phyloP scores from a whole-genome alignment of 2,113 vertebrate genomes.

The Rhea americana region DNA sequence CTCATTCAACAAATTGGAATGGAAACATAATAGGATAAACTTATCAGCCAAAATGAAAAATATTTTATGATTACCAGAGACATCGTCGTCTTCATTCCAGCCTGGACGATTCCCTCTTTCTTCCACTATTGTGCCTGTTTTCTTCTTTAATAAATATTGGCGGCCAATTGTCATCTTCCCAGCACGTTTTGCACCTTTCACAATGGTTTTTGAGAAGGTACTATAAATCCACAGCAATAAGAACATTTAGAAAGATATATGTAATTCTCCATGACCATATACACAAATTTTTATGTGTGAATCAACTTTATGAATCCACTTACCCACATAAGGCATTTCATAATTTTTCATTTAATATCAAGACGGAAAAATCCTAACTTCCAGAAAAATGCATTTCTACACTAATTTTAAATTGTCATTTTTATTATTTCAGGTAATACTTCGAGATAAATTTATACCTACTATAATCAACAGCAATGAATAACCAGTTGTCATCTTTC shows the following conservation, averaged over 20 bases:
- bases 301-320: rapidly evolving
- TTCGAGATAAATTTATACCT: not conserved
- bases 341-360: not conserved
- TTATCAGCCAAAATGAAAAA: not conserved
- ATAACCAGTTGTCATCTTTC: not conserved
- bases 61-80: constrained; percentile 85
- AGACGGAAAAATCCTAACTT: not conserved
- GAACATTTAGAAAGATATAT: not conserved
- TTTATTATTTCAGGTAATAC: not conserved
- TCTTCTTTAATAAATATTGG: constrained; percentile 90
- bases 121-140: constrained; percentile 78
- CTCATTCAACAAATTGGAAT: not conserved
- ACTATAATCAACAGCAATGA: not conserved
- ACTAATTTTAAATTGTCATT: not conserved
- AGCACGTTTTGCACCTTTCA: constrained; percentile 95
- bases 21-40: not conserved
- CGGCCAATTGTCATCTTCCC: constrained; percentile 98
- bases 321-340: not conserved
- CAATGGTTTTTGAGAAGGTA: constrained; percentile 95
- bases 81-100: constrained; percentile 93
- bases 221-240: constrained; percentile 71
- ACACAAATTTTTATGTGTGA: not conserved
- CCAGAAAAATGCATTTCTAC: not conserved
- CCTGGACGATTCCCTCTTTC: constrained; percentile 87
- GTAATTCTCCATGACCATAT: not conserved